Base-by-base conservation (phyloP, 1,140 invertebrate genomes). In the Diplogasteroides magnus region DNA sequence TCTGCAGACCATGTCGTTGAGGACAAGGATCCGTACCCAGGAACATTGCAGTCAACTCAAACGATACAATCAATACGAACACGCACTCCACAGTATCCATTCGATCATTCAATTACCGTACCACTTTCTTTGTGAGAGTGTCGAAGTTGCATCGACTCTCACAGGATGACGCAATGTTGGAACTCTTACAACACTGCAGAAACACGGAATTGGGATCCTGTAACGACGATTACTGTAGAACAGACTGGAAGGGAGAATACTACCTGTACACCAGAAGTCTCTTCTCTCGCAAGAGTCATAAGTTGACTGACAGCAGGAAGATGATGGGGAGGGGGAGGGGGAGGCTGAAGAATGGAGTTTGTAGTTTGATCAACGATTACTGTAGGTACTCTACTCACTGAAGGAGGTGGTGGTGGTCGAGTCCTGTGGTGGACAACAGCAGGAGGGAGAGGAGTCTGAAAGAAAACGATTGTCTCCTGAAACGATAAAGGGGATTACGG, bases 131-230 rank as follows among this genome's bases (percentile, higher is more conserved):
- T 60, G 64, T 79, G 19, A 80, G 63, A n/a, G 67, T 64, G 64
- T 79, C 77, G 61, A 80, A 80, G 60, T 80, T 80, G 61, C 78
- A 80, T 58, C 77, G 72, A 29, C 77, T 64, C 55, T 81, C 77
- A 62, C 78, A 80, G 2, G 55, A 63, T 26, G 73, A 77, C 13
- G 62, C 61, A n/a, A 80, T 79, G 27, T 77, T 77, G n/a, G 73
- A 67, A 28, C 56, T 37, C 31, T 62, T 71, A 59, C 76, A 77
- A 59, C 76, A 77, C 23, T 72, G 29, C 2, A 77, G 67, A 56
- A 77, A 77, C 1, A 74, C 71, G 19, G 61, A 72, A 57, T 78
- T 77, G 55, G 76, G 64, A 6, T 75, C 28, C 59, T 60, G 59
- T 11, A 23, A 60, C 37, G 57, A 73, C 2, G 61, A 65, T 37